Base-by-base conservation (phyloP, 2,888 invertebrate species). In the Watsonalla cultraria region DNA sequence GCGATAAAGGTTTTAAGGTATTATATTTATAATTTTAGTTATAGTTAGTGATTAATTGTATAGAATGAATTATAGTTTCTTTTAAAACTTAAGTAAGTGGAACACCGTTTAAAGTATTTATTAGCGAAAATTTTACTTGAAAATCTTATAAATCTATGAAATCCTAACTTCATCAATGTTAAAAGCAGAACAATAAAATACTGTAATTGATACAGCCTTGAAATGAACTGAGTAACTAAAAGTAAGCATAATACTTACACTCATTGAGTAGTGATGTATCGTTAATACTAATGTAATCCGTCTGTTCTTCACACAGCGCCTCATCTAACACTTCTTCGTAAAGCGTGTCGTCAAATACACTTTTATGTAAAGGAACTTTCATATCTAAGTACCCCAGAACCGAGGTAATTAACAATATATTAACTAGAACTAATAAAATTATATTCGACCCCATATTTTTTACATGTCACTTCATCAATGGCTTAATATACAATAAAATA, bases 261-360 rank as follows among this genome's bases (percentile, higher is more conserved):
- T 61, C 61, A 33, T 68, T 53, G 14, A 74, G 58, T 13, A 86
- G 60, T 1, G 58, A 2, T 0, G 66, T 60, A 54, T 75, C 64
- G 55, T 80, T 72, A 6, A 60, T 57, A 5, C 61, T 46, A 37
- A 87, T 66, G 54, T 73, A 77, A 5, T 48, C 51, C n/a, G 87
- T 60, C 61, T 89, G 86, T 33, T 66, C 59, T n/a, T 65, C 57
- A 68, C 88, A 89, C 48, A 78, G 52, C 51, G 78, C 73, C 7
- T 71, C 52, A 67, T 88, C 74, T 45, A 89, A 59, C 9, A 81
- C 84, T 52, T 72, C 64, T 57, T 80, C 69, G 60, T 76, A 86
- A 37, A 85, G 68, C 54, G 77, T 73, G 42, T 61, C 59, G 64
- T 87, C 79, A 55, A 86, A 80, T 7, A 65, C 72, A 52, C 65